Conservation (phyloP, 2,113 vertebrate species). For the Rutilus rutilus region DNA sequence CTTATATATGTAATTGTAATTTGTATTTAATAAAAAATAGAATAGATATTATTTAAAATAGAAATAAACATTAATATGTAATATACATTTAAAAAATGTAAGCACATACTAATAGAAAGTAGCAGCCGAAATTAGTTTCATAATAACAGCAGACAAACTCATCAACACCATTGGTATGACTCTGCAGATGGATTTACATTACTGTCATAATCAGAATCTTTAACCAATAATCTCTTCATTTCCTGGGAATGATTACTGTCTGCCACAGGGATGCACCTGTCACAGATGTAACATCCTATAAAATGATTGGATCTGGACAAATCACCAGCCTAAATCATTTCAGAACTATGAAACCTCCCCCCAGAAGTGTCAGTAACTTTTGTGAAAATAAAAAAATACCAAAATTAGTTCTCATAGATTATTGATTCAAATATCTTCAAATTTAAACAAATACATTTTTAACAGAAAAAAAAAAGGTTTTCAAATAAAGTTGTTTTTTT, state of each 20-base stretch:
- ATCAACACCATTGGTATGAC: neutral
- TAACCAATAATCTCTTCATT: slow-evolving; percentile 40
- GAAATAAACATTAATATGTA: neutral
- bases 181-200: neutral
- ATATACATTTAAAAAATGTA: neutral
- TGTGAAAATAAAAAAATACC: too few species aligned
- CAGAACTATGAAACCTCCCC: neutral
- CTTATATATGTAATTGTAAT: neutral
- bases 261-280: slow-evolving; percentile 40
- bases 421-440: too few species aligned
- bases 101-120: neutral
- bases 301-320: neutral
- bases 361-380: neutral
- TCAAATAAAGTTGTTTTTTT: too few species aligned
- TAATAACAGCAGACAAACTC: neutral
- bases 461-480: too few species aligned
- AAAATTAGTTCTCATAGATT: too few species aligned
- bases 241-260: slow-evolving; percentile 42
- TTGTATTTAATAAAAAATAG: neutral
- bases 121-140: neutral
- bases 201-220: slow-evolving; percentile 14
- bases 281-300: slow-evolving; percentile 24
- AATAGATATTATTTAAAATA: neutral
- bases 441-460: too few species aligned
- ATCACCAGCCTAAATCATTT: neutral